These are phyloP conservation scores for Nyctibius grandis DNA, from an alignment of 2,797 vertebrate genomes.

Conservation along the genomic window DNA sequence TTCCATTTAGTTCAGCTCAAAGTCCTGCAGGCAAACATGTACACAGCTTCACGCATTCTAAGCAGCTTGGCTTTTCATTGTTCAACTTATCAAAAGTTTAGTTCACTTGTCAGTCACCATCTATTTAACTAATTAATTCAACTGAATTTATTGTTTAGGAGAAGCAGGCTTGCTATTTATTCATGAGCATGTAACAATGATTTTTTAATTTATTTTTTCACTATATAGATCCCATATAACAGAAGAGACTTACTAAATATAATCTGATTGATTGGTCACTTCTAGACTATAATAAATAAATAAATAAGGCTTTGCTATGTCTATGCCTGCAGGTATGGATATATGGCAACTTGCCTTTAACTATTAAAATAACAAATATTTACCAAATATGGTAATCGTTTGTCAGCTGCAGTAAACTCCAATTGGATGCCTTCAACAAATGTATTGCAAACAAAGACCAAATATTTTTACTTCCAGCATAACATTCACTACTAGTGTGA, in stretches of 20 bases:
- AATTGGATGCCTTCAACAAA: constrained; percentile 35
- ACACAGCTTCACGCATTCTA: constrained; percentile 11
- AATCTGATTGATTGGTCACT: neutral
- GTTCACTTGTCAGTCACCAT: constrained; percentile 1
- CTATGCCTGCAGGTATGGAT: neutral
- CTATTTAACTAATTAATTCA: constrained; percentile 24
- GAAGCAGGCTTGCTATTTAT: neutral
- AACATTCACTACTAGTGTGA: constrained; percentile 22
- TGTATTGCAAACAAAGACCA: constrained; percentile 55
- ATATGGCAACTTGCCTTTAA: neutral
- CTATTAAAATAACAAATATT: neutral
- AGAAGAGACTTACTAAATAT: neutral
- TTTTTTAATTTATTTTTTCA: neutral
- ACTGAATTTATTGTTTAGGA: neutral
- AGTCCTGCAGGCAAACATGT: constrained; percentile 20
- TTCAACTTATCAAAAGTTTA: neutral
- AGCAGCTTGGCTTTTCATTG: neutral
- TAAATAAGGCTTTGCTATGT: neutral
- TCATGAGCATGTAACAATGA: neutral
- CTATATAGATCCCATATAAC: neutral
- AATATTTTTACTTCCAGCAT: constrained; percentile 9
- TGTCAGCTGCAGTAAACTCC: neutral
- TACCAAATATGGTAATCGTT: neutral
- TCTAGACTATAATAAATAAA: neutral
- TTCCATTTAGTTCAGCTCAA: constrained; percentile 15